phyloP scores from a whole-genome alignment of 2,797 vertebrate species.

The Momotus momota region DNA sequence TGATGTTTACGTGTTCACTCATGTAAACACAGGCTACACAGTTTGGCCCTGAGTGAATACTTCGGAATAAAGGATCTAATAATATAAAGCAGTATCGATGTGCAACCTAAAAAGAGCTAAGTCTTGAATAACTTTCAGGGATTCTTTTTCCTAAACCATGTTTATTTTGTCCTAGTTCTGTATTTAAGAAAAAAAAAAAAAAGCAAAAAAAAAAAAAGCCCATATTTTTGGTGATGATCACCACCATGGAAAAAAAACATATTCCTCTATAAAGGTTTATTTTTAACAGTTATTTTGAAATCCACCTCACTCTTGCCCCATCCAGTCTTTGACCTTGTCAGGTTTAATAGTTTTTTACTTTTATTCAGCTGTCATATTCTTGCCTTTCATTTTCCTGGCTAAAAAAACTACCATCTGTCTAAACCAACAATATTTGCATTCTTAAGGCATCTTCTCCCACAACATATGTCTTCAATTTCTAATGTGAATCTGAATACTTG shows the following conservation, averaged over 20 bases:
- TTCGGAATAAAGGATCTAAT: background rate
- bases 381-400: constrained; percentile 7
- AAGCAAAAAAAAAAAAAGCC: background rate
- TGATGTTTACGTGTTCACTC: background rate
- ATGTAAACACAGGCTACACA: background rate
- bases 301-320: background rate
- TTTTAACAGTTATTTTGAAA: constrained; percentile 25
- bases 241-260: background rate
- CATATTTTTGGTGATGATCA: background rate
- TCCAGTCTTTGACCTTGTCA: constrained; percentile 23
- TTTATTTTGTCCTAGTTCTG: background rate
- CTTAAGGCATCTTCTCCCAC: constrained; percentile 25
- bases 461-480: constrained; percentile 47
- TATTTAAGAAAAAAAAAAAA: background rate
- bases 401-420: constrained; percentile 30
- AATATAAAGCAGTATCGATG: background rate
- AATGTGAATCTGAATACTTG: constrained; percentile 14
- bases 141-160: background rate
- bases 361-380: constrained; percentile 26
- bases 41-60: background rate
- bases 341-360: constrained; percentile 45
- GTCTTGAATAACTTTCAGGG: background rate
- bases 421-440: constrained; percentile 61
- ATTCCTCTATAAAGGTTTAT: background rate
- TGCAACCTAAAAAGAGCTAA: background rate